Conservation (phyloP, 2,888 invertebrate genomes). For the Mycalesis mineus region DNA sequence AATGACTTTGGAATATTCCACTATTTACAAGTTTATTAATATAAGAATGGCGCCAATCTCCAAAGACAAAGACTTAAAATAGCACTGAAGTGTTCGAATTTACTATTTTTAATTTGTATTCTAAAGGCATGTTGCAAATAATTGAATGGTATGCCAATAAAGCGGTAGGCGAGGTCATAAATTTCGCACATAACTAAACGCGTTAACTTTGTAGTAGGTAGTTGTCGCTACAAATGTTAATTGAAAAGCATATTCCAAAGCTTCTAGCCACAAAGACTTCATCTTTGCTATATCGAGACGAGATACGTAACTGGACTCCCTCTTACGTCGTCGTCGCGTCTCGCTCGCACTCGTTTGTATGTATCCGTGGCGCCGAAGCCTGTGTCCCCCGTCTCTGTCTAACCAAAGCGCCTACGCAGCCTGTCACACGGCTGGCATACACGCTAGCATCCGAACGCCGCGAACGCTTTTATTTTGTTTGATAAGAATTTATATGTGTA, state of each 20-base stretch:
- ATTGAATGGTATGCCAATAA: neutral
- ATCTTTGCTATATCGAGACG: conserved; percentile 55
- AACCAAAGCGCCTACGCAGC: conserved; percentile 54
- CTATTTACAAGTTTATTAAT: no score
- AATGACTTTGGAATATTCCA: no score
- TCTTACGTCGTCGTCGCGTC: conserved; percentile 58
- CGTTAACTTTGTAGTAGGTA: conserved; percentile 8
- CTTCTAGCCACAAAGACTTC: conserved; percentile 54
- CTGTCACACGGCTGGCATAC: conserved; percentile 59
- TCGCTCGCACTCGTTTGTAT: conserved; percentile 45
- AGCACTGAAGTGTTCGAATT: neutral
- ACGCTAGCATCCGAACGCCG: conserved; percentile 58
- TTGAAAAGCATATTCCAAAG: conserved; percentile 37
- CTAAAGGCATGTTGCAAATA: neutral
- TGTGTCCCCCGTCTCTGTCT: conserved; percentile 57
- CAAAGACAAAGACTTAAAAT: neutral
- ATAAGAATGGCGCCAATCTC: no score
- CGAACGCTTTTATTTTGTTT: conserved; percentile 44
- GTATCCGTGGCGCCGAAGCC: conserved; percentile 59
- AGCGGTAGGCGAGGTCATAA: conserved; percentile 6
- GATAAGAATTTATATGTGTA: conserved; percentile 35
- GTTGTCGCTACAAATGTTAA: conserved; percentile 24
- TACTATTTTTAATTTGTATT: neutral
- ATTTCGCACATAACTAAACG: conserved; percentile 18
- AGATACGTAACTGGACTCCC: conserved; percentile 72